Evolutionary conservation across 2,797 vertebrate species (phyloP).

Genomic region (Halcyon leucocephala): DNA sequence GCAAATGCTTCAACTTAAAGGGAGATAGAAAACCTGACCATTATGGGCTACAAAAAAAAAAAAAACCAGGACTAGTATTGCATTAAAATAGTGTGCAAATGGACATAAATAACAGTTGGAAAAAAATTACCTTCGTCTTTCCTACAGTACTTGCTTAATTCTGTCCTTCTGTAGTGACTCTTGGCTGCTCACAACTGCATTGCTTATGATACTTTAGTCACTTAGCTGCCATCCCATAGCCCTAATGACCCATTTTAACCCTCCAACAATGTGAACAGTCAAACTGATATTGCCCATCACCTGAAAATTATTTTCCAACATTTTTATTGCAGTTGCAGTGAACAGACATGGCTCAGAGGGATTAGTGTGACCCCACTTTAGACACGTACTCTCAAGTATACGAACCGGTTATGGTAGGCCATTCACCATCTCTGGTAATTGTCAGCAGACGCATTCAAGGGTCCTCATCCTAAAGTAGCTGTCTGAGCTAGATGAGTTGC

Average conservation of each 20-base stretch:
- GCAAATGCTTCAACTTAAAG: neutral
- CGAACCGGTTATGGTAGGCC: neutral
- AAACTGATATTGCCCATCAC: neutral
- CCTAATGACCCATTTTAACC: neutral
- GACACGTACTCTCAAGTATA: fast-evolving
- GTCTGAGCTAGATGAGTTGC: neutral
- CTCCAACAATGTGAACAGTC: neutral
- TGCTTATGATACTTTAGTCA: neutral
- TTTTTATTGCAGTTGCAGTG: neutral
- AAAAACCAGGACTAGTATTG: neutral
- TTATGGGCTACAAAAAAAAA: neutral
- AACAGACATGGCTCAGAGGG: neutral
- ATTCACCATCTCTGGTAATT: neutral
- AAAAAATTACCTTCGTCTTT: neutral
- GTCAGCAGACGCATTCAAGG: fast-evolving
- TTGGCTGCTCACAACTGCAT: neutral
- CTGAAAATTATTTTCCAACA: fast-evolving
- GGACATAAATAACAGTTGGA: neutral
- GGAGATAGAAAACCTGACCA: neutral
- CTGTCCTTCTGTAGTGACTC: neutral
- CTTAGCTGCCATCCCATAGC: neutral
- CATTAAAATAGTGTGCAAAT: neutral
- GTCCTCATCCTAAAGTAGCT: neutral
- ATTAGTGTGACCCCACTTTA: neutral
- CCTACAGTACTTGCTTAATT: neutral